Base-by-base conservation (phyloP, 35 echinoderm and acorn worm genomes). In the Ptychodera flava region DNA sequence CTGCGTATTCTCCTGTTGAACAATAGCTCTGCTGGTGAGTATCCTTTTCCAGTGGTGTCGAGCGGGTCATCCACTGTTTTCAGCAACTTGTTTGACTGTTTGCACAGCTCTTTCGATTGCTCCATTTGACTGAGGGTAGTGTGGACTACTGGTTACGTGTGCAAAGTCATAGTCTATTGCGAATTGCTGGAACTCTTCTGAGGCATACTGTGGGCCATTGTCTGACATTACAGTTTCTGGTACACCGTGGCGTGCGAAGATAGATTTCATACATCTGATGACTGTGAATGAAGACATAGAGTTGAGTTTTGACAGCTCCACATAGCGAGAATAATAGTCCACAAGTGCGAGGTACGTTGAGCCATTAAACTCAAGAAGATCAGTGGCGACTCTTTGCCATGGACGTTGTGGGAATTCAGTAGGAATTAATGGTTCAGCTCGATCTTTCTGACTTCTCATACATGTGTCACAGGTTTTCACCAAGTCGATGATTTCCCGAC, bases 131-230 rank as follows among this genome's bases (percentile, higher is more conserved):
- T 87, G 87, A 28, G 89, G 89, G 76, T 86, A 91, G 31, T 76
- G 37, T 35, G 91, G 91, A 36, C 82, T 91, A 29, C 89, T 97
- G 0, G 91, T 97, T 0, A 77, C 35, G 64, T 93, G 89, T 31
- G 52, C 37, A 35, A 97, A 91, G 16, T 36, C 82, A 30, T 87
- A 93, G 0, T 33, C 36, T 32, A 35, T n/a, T 31, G 86, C 35
- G 75, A 93, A 93, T 76, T 32, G 28, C 35, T 34, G 79, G 85
- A 95, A 92, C 36, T 91, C 83, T 85, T 35, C 6, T 35, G 87
- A 82, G 28, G 34, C 32, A 38, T 32, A 93, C 38, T 92, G 88
- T 35, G 93, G 93, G n/a, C 90, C 93, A 37, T 95, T 95, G 84
- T 92, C 93, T 64, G 86, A 86, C 36, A 82, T 29, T 16, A 95